Conservation (phyloP, 2,797 vertebrate genomes). For the Phrynocephalus guinanensis region DNA sequence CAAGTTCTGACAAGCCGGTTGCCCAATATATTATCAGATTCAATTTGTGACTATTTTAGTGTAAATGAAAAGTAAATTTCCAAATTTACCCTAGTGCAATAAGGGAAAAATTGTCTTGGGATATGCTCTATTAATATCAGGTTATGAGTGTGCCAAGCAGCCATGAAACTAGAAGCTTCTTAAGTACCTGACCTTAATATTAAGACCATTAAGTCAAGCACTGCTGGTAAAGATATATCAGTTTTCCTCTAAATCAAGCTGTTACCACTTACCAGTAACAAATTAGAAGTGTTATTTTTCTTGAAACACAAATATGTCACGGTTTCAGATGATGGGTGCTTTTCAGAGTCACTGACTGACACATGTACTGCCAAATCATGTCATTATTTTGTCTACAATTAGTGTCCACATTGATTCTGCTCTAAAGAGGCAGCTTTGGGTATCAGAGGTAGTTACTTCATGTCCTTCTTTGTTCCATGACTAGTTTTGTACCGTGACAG, state of each 20-base stretch:
- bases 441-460: too few species aligned
- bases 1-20: not conserved
- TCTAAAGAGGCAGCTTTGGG: slow-evolving; percentile 1
- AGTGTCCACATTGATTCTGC: slow-evolving; percentile 2
- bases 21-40: not conserved
- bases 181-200: slow-evolving; percentile 18
- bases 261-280: slow-evolving; percentile 29
- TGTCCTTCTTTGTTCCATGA: too few species aligned
- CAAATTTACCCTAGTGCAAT: not conserved
- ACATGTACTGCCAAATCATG: not conserved
- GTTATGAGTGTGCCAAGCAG: slow-evolving; percentile 38
- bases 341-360: slow-evolving; percentile 14
- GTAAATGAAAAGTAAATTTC: not conserved
- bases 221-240: slow-evolving; percentile 45
- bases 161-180: not conserved
- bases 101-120: not conserved
- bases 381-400: slow-evolving; percentile 15
- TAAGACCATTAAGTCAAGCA: slow-evolving; percentile 28
- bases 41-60: not conserved
- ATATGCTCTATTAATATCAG: slow-evolving; percentile 7
- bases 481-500: too few species aligned
- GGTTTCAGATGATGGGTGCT: slow-evolving; percentile 9
- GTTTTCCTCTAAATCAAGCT: slow-evolving; percentile 24
- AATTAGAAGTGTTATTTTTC: slow-evolving; percentile 35
- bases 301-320: slow-evolving; percentile 23